Conservation (phyloP, 2,797 vertebrate genomes). For the Tragelaphus oryx region DNA sequence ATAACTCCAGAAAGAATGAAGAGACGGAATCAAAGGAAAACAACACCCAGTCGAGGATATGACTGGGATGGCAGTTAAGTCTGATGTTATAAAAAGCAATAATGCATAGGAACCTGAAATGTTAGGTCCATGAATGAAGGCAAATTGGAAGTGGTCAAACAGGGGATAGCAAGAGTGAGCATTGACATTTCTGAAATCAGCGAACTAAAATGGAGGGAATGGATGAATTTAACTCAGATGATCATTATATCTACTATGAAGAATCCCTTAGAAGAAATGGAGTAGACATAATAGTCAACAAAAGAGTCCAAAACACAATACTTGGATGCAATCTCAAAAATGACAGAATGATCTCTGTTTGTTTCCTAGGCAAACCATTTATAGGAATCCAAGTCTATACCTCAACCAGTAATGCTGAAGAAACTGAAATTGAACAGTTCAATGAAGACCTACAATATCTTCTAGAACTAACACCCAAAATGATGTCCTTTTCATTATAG, state of each 20-base stretch:
- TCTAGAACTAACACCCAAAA: neutral
- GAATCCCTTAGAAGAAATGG: neutral
- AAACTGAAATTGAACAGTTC: neutral
- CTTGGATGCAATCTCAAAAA: neutral
- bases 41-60: neutral
- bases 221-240: neutral
- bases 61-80: neutral
- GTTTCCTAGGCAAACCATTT: neutral
- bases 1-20: neutral
- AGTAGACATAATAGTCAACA: neutral
- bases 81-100: neutral
- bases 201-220: neutral
- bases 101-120: neutral
- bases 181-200: neutral
- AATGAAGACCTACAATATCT: neutral
- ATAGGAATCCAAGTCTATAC: too few relatives aligned
- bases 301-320: neutral
- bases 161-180: neutral
- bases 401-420: neutral
- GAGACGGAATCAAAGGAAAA: neutral
- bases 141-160: neutral
- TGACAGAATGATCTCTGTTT: neutral
- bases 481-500: neutral
- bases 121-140: neutral
- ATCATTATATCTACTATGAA: neutral